phyloP scores from a whole-genome alignment of 1,140 invertebrate species.

The Hycleus phaleratus region DNA sequence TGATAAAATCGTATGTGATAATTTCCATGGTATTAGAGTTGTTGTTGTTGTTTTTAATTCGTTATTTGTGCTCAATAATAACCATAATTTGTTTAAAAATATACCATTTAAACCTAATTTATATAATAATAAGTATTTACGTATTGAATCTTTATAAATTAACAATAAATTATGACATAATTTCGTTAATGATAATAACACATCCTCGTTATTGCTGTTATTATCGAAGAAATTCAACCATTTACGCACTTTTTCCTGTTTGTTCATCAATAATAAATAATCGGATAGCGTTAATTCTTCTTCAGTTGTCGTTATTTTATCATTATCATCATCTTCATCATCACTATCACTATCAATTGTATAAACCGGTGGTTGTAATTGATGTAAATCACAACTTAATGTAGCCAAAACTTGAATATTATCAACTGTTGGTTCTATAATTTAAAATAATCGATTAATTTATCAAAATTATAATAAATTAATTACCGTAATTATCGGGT shows the following conservation, averaged over 20 bases:
- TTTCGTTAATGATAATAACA: conserved; percentile 31
- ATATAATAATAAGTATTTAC: conserved; percentile 57
- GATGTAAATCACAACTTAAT: conserved; percentile 29
- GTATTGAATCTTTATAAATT: conserved; percentile 38
- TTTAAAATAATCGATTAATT: background rate
- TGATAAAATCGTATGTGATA: conserved; percentile 33
- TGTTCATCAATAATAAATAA: conserved; percentile 35
- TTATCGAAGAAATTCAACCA: conserved; percentile 32
- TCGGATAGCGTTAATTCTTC: conserved; percentile 31
- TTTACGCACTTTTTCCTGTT: conserved; percentile 33
- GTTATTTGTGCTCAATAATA: conserved; percentile 9
- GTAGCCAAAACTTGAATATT: conserved; percentile 33
- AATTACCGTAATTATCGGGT: conserved; percentile 54
- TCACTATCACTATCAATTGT: conserved; percentile 33
- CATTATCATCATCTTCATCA: conserved; percentile 22
- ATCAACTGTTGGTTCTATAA: conserved; percentile 32
- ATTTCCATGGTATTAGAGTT: conserved; percentile 30
- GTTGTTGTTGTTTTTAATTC: conserved; percentile 16
- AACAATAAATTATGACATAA: conserved; percentile 38
- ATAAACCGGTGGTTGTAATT: conserved; percentile 19
- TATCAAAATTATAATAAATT: background rate
- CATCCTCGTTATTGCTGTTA: conserved; percentile 29
- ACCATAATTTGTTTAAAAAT: conserved; percentile 77
- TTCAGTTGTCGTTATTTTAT: conserved; percentile 15
- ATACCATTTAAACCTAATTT: conserved; percentile 76